Conservation (phyloP, 2,888 invertebrate genomes). For the Drosophila cognata region DNA sequence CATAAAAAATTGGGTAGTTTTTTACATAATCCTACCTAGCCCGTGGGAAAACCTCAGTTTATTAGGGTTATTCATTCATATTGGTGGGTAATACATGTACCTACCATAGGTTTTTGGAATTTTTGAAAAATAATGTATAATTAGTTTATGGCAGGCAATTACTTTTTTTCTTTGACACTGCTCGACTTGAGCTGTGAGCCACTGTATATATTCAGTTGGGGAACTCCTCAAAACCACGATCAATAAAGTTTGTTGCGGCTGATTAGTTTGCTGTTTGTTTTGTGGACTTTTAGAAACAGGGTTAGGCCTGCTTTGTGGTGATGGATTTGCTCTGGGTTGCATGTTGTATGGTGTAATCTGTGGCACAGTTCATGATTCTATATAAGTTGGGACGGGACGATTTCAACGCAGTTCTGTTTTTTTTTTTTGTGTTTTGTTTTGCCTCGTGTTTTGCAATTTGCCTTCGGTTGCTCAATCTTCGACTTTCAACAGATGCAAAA, state of each 20-base stretch:
- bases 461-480: constrained; percentile 60
- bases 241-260: background rate
- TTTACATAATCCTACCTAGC: too few species aligned
- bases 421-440: constrained; percentile 1
- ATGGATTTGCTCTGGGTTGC: background rate
- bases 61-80: too few species aligned
- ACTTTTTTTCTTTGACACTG: too few species aligned
- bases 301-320: background rate
- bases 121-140: too few species aligned
- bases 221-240: background rate
- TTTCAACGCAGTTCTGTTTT: constrained; percentile 33
- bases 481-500: constrained; percentile 70
- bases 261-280: background rate
- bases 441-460: constrained; percentile 24
- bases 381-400: constrained; percentile 41
- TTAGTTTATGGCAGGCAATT: too few species aligned
- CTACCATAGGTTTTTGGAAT: too few species aligned
- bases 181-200: too few species aligned
- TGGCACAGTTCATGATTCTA: constrained; percentile 49
- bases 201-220: background rate
- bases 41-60: too few species aligned
- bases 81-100: too few species aligned
- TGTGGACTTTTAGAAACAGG: background rate
- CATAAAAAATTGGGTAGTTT: too few species aligned
- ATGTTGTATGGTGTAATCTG: constrained; percentile 48